Conservation (phyloP, 2,888 invertebrate species). For the Meiosimyza platycephala region DNA sequence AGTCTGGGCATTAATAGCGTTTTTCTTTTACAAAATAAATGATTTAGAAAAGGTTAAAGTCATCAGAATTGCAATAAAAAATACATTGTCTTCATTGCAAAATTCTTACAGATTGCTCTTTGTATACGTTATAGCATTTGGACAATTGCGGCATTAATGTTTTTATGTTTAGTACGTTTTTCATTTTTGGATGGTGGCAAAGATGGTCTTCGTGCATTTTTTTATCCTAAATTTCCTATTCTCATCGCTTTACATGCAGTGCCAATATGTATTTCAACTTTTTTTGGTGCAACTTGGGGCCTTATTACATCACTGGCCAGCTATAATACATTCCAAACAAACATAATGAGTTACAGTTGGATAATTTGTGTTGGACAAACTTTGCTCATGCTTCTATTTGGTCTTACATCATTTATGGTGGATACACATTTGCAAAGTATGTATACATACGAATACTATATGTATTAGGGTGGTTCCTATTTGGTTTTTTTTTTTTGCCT, state of each 20-base stretch:
- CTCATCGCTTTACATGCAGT: constrained; percentile 12
- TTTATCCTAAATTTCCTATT: constrained; percentile 34
- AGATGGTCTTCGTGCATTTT: constrained; percentile 40
- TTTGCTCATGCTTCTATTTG: constrained; percentile 67
- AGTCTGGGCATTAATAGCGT: constrained; percentile 51
- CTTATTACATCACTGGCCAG: constrained; percentile 84
- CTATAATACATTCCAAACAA: constrained; percentile 80
- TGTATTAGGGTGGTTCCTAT: no score
- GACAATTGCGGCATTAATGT: constrained; percentile 44
- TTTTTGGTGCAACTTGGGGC: constrained; percentile 87
- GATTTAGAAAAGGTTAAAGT: constrained; percentile 49
- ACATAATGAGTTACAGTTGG: constrained; percentile 69
- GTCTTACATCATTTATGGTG: constrained; percentile 75
- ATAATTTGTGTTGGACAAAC: constrained; percentile 52
- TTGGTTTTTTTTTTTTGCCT: no score
- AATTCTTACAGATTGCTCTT: constrained; percentile 52
- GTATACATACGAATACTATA: background rate
- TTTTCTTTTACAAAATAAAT: constrained; percentile 51
- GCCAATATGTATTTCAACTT: constrained; percentile 70
- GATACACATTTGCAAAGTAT: constrained; percentile 68
- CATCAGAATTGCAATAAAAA: background rate
- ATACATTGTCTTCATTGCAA: background rate
- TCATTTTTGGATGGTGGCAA: constrained; percentile 54
- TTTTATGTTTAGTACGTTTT: constrained; percentile 51
- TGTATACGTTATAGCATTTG: constrained; percentile 50